Base-by-base conservation (phyloP, 1,140 invertebrate genomes). In the Steinernema khuongi region DNA sequence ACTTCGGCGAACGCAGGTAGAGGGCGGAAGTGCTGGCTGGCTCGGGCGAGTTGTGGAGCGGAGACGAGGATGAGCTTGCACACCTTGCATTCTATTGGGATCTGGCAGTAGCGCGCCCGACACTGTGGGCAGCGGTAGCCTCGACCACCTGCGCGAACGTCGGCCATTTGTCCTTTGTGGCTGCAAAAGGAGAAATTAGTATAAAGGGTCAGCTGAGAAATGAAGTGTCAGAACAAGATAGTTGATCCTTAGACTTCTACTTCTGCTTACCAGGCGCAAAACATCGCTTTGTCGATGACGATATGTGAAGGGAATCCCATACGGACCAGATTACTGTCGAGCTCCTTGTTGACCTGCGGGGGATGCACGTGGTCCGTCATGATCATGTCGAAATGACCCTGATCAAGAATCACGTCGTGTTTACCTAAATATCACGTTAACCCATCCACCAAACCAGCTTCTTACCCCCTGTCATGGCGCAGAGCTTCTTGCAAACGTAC, bases 121-220 rank as follows among this genome's bases (percentile, higher is more conserved):
- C 96, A 99, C 84, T 97, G 94, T 28, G 94, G 94, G 86, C 95
- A 99, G 81, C 94, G 91, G 85, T 96, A 97, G 1, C 94, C 95
- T 18, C 76, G 80, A 28, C 69, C 50, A 22, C 11, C 7, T 4
- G 50, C 14, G 4, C 50, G 60, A 18, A 74, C 43, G 4, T 80
- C 69, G 7, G 74, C 73, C 14, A 70, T 33, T 1, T 75, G 33
- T 77, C 94, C 92, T 33, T 93, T 88, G 85, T 95, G 93, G 84
- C 93, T 92, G 80, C 75, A 86, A 87, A 68, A 31, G 41, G 68
- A 68, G 33, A 18, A 67, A n/a, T n/a, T n/a, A n/a, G n/a, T n/a
- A n/a, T n/a, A 33, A 33, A 72, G 70, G 19, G 17, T 4, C 14
- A 33, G 29, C 17, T 29, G 22, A 19, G 31, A 67, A 70, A 68